phyloP scores from a whole-genome alignment of 2,113 vertebrate genomes.

The Heteronetta atricapilla region DNA sequence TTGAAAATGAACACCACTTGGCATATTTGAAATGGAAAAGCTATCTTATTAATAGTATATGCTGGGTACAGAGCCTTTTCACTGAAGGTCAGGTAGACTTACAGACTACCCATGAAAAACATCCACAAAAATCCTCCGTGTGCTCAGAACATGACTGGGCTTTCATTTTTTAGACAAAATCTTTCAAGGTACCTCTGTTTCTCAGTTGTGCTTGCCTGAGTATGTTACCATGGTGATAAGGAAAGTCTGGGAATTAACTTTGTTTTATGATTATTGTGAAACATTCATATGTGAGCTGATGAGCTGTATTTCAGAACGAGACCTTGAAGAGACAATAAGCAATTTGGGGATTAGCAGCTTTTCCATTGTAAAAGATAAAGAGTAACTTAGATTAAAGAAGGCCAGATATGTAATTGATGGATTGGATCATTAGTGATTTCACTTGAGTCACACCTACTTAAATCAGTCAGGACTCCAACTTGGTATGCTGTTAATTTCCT shows the following conservation, averaged over 20 bases:
- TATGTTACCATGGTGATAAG: constrained; percentile 44
- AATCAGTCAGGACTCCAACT: not conserved
- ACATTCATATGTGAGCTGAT: not conserved
- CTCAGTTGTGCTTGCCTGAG: not conserved
- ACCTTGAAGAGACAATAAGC: not conserved
- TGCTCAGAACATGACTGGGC: not conserved
- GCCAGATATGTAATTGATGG: not conserved
- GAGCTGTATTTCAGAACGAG: not conserved
- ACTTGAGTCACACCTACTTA: not conserved
- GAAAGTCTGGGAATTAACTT: constrained; percentile 30
- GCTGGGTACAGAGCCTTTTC: not conserved
- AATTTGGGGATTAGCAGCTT: not conserved
- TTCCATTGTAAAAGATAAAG: not conserved
- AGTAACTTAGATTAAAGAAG: not conserved
- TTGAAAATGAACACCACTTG: not conserved
- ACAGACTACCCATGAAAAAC: not conserved
- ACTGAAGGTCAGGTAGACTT: not conserved
- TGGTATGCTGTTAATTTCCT: not conserved
- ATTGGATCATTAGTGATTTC: not conserved
- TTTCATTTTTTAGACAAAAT: not conserved
- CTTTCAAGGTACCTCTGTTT: not conserved
- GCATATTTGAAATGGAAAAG: not conserved
- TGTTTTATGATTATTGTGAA: not conserved
- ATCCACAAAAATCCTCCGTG: not conserved
- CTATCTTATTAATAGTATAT: not conserved